A percentile compares a stretch with the other conserved stretches of the same genome.
These are phyloP conservation scores for Pseudoips prasinana DNA, from an alignment of 2,888 invertebrate genomes.

Conservation along the genomic window DNA sequence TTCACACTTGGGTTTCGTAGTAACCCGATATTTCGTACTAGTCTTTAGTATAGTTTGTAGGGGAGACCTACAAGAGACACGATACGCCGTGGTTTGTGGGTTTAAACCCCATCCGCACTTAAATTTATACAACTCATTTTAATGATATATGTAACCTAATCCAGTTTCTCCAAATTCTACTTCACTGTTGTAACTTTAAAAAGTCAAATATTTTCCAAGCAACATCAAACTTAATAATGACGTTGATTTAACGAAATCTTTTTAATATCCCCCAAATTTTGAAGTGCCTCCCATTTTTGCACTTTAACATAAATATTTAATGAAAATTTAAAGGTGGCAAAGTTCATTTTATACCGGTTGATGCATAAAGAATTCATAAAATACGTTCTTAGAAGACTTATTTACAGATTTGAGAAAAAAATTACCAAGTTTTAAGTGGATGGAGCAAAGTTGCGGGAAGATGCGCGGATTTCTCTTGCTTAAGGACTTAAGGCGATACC, in stretches of 20 bases:
- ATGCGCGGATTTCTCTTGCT: conserved; percentile 28
- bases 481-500: no score
- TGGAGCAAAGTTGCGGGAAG: conserved; percentile 26
- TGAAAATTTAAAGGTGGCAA: conserved; percentile 8
- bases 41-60: no score
- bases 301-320: conserved; percentile 5
- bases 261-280: conserved; percentile 8
- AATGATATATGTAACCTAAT: no score
- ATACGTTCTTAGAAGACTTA: conserved; percentile 24
- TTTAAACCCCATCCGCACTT: no score
- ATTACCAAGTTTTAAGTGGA: conserved; percentile 40
- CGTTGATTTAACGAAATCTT: conserved; percentile 12
- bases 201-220: no score
- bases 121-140: no score
- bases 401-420: conserved; percentile 36
- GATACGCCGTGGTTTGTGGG: no score
- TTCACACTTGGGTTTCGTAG: no score
- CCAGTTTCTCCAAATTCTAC: no score
- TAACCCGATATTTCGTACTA: no score
- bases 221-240: conserved; percentile 4
- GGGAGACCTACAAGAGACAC: no score
- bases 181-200: no score
- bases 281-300: conserved; percentile 5
- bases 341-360: conserved; percentile 14
- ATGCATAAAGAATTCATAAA: conserved; percentile 21